Evolutionary conservation across 30 jellyfish, hydroid and myxozoan genomes (phyloP).

Genomic region (Sanderia malayensis): DNA sequence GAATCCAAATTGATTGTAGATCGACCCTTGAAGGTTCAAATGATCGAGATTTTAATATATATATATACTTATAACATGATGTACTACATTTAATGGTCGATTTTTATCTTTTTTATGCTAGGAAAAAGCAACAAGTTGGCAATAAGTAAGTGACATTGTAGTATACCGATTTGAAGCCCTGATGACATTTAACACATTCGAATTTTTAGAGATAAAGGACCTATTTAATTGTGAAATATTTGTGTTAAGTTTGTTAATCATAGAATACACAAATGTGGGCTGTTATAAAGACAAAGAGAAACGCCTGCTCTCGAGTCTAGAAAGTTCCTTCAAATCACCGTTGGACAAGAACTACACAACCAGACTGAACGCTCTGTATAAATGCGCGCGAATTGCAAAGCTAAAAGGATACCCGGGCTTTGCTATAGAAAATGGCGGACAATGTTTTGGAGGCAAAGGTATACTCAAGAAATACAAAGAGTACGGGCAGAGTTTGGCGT

Average conservation of each 20-base stretch:
- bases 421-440: conserved; percentile 77
- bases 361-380: conserved; percentile 47
- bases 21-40: too few species aligned
- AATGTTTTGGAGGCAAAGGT: conserved; percentile 63
- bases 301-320: conserved; percentile 46
- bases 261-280: conserved; percentile 56
- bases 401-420: conserved; percentile 70
- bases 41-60: too few species aligned
- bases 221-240: too few species aligned
- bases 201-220: too few species aligned
- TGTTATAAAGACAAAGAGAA: conserved; percentile 60
- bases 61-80: too few species aligned
- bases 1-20: too few species aligned
- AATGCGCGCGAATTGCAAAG: conserved; percentile 72
- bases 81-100: too few species aligned
- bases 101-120: not conserved
- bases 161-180: too few species aligned
- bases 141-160: conserved; percentile 39
- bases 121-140: conserved; percentile 43
- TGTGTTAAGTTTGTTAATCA: too few species aligned
- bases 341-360: conserved; percentile 57
- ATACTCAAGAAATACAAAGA: conserved; percentile 39
- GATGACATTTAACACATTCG: too few species aligned
- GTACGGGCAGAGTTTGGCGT: conserved; percentile 45
- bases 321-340: conserved; percentile 54